Percentiles rank a stretch among this genome's conserved stretches.
Evolutionary conservation across 1,140 invertebrate species (phyloP).

Genomic region (Proctacanthus coquilletti): DNA sequence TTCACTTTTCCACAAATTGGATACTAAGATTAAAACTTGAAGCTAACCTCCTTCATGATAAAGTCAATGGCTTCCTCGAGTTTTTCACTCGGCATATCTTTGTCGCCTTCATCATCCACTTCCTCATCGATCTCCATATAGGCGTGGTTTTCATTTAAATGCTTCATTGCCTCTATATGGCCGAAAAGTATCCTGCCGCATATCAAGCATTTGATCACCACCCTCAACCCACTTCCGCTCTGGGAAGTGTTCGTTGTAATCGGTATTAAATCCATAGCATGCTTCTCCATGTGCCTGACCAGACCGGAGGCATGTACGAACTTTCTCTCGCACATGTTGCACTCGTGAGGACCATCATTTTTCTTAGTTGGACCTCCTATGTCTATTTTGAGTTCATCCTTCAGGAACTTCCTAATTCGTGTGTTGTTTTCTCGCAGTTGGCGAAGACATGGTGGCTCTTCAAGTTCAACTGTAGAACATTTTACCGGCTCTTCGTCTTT

Average conservation of each 20-base stretch:
- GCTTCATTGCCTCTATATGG: slow-evolving; percentile 10
- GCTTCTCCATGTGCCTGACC: slow-evolving; percentile 26
- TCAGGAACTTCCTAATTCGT: slow-evolving; percentile 19
- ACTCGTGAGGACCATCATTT: slow-evolving; percentile 18
- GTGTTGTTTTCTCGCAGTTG: slow-evolving; percentile 18
- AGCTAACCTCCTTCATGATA: neutral
- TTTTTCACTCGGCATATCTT: neutral
- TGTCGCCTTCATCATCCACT: neutral
- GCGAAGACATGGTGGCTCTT: slow-evolving; percentile 9
- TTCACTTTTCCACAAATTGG: too few relatives aligned
- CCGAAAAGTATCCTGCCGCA: slow-evolving; percentile 22
- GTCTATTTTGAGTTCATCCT: slow-evolving; percentile 24
- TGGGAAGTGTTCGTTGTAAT: slow-evolving; percentile 5
- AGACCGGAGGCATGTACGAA: slow-evolving; percentile 27
- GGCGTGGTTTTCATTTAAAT: slow-evolving; percentile 5
- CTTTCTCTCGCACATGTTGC: slow-evolving; percentile 24
- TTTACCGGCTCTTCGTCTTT: neutral
- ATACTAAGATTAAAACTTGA: too few relatives aligned
- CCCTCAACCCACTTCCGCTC: slow-evolving; percentile 8
- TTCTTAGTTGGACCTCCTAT: slow-evolving; percentile 9
- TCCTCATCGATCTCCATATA: neutral
- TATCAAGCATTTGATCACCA: slow-evolving; percentile 15
- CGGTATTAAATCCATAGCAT: slow-evolving; percentile 20
- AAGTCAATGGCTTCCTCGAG: neutral
- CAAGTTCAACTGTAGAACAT: neutral